Evolutionary conservation across 2,797 vertebrate species (phyloP).

Genomic region (Anas bernieri): DNA sequence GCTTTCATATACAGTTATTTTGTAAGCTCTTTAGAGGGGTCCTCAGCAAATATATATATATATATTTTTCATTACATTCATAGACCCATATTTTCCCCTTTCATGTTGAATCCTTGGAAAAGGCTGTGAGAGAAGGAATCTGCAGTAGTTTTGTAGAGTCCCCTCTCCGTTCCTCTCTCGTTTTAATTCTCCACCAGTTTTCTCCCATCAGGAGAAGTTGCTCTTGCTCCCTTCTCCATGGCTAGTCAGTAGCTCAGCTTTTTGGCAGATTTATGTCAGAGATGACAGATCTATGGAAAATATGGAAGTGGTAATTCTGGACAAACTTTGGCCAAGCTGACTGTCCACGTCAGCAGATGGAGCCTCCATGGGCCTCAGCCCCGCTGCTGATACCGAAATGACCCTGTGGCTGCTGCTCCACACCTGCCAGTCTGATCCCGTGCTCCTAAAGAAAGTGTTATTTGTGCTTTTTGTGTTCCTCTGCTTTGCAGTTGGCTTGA

Average conservation of each 20-base stretch:
- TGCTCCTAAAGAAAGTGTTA: background rate
- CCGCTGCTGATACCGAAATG: background rate
- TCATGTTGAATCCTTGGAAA: accelerated
- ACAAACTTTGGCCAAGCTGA: background rate
- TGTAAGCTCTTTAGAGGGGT: background rate
- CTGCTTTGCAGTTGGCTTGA: background rate
- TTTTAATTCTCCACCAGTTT: background rate
- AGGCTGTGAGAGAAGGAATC: background rate
- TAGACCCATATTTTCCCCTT: background rate
- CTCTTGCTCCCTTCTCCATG: background rate
- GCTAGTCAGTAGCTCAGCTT: background rate
- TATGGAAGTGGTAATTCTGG: background rate
- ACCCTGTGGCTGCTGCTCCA: background rate
- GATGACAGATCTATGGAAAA: background rate
- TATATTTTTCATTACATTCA: accelerated
- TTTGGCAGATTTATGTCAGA: background rate
- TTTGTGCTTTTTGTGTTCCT: background rate
- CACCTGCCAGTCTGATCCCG: background rate
- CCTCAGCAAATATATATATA: too few species aligned
- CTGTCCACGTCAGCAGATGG: constrained; percentile 48
- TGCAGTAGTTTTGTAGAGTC: background rate
- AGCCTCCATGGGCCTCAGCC: background rate
- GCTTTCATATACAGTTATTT: background rate
- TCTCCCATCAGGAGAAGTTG: background rate
- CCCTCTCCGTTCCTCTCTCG: accelerated